Evolutionary conservation across 1,140 invertebrate species (phyloP).

Genomic region (Lutraria rhynchaena): DNA sequence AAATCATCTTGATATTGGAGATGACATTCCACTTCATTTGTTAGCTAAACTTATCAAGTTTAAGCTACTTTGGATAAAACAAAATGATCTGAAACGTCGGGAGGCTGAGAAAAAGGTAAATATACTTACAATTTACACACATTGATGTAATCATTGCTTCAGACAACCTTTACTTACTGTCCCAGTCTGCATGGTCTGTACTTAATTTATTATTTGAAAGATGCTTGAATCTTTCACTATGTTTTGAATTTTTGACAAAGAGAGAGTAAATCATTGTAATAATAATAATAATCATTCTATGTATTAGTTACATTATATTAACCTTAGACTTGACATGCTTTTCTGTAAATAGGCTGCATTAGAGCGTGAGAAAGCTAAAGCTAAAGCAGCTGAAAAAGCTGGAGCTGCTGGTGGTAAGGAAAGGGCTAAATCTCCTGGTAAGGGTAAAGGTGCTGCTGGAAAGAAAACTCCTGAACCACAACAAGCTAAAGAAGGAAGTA

Average conservation of each 20-base stretch:
- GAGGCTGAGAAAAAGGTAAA: constrained; percentile 79
- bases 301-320: too few species aligned
- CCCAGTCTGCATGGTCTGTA: too few species aligned
- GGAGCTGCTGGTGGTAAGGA: constrained; percentile 71
- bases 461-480: constrained; percentile 80
- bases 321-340: too few species aligned
- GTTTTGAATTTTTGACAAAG: too few species aligned
- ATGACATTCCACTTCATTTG: constrained; percentile 77
- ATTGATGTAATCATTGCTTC: too few species aligned
- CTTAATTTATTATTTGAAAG: too few species aligned
- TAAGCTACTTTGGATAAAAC: constrained; percentile 77
- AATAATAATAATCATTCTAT: too few species aligned
- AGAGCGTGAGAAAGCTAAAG: constrained; percentile 72
- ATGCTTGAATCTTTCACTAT: too few species aligned
- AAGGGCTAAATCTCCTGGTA: constrained; percentile 76
- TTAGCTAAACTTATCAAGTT: constrained; percentile 80
- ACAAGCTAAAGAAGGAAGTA: constrained; percentile 78
- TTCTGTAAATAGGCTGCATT: constrained; percentile 63
- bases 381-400: constrained; percentile 67
- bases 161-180: too few species aligned
- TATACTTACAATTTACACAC: too few species aligned
- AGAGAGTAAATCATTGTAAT: too few species aligned
- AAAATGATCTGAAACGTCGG: constrained; percentile 76
- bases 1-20: constrained; percentile 75
- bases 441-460: constrained; percentile 75